Evolutionary conservation across 2,888 invertebrate genomes (phyloP), one percentile per base, ranked within the genome.

Genomic region (Sarcophaga carnaria): DNA sequence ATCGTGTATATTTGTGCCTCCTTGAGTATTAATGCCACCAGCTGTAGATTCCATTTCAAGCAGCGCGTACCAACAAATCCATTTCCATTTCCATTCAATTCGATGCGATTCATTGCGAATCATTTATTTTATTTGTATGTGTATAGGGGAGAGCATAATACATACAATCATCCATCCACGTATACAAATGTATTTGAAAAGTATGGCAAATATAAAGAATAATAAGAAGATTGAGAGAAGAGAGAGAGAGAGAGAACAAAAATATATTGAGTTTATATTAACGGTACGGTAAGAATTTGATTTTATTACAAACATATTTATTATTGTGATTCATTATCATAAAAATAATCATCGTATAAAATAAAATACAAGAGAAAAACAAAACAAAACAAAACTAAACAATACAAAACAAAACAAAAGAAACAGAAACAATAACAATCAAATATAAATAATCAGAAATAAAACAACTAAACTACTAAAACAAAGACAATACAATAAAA

Each of bases 1-100:
- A 88, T 91, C 92, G 90, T 92, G 93, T 79, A 92, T 90, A 66
- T 87, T 87, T 88, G 90, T 90, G 89, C 89, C 90, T 83, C 90
- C 90, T 88, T 90, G 91, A 88, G 89, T 90, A 82, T 90, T 91
- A 86, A 89, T 90, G 89, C 88, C 87, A 85, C 90, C 91, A 88
- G 91, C 91, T 91, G 88, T 69, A 70, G 2, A 22, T 27, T 71
- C 17, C 27, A 17, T 72, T 72, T 25, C 10, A 59, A 37, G 37
- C 2, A 37, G 37, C 37, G 37, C 54, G 17, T 14, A 54, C 2
- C 54, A 54, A 4, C 54, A 54, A 4, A 4, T 17, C 54, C 14
- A 37, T 1, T 37, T 37, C 8, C 37, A 37, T 14, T 14, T 14
- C 54, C 12, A 54, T 54, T 54, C 17, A 54, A 14, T 54, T 54